Base-by-base conservation (phyloP, 2,888 invertebrate genomes). In the Kryphioiulus occultus region DNA sequence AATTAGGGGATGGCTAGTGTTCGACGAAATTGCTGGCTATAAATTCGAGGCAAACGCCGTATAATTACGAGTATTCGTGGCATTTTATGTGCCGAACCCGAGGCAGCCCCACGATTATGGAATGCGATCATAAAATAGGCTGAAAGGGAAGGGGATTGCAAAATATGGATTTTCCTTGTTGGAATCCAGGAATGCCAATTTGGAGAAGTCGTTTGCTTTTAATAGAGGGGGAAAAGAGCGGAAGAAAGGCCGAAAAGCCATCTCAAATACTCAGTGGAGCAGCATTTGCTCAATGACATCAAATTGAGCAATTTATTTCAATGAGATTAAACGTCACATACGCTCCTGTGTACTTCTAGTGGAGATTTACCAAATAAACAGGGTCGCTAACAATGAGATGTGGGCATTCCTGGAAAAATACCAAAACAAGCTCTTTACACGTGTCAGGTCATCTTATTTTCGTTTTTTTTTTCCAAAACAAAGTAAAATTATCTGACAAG, bases 241-340 rank as follows among this genome's bases (percentile, higher is more conserved):
- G 53, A 53, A 26, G 26, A 68, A 9, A 26, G 68, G 26, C 68
- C n/a, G n/a, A 53, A 53, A 53, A 53, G 53, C n/a, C 15, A 53
- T 53, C 19, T n/a, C 26, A 68, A 26, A 68, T 26, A 26, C 26
- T 68, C 26, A n/a, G 68, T 26, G 68, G n/a, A 68, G 26, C 68
- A 68, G n/a, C 68, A 68, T 68, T 68, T 68, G 68, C 26, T 26
- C 68, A 68, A 68, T 26, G 68, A n/a, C 26, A 68, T 68, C 68
- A 68, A 68, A 68, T n/a, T 68, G 68, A 26, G 68, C 68, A 22
- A 68, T 68, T 68, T 68, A 68, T 68, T 68, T 68, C 68, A 68
- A 68, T 68, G 68, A 68, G 68, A 68, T 68, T 68, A 68, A 68
- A 68, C 26, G 68, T 68, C 68, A n/a, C 68, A 68, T 68, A 44